A percentile compares a stretch with the other conserved stretches of the same genome.
These are phyloP conservation scores for Sorex araneus DNA, from an alignment of 2,113 vertebrate species.

Conservation along the genomic window DNA sequence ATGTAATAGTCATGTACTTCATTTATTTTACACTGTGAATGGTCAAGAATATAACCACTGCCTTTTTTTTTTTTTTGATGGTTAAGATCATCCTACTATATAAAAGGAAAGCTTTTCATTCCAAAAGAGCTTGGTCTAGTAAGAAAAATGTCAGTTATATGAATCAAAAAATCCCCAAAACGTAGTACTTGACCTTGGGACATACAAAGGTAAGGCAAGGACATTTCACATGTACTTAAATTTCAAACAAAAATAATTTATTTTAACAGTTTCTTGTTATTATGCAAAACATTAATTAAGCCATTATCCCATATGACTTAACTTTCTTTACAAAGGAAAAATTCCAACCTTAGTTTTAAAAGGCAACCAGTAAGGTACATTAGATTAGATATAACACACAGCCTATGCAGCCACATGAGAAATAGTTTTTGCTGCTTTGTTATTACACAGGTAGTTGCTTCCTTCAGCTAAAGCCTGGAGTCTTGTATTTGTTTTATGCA, in stretches of 20 bases:
- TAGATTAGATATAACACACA: slow-evolving; percentile 58
- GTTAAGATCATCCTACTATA: not conserved
- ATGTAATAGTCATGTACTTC: not conserved
- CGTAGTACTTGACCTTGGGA: slow-evolving; percentile 28
- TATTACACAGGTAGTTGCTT: slow-evolving; percentile 92
- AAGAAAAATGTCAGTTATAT: slow-evolving; percentile 17
- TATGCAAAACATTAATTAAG: slow-evolving; percentile 74
- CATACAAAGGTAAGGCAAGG: slow-evolving; percentile 46
- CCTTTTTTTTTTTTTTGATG: not conserved
- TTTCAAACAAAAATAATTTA: slow-evolving; percentile 90
- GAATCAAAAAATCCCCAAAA: slow-evolving; percentile 55
- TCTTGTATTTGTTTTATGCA: slow-evolving; percentile 91
- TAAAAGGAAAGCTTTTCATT: slow-evolving; percentile 7
- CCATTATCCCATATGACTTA: slow-evolving; percentile 53
- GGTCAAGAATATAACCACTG: not conserved
- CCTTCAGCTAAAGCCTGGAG: slow-evolving; percentile 86
- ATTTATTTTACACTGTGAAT: slow-evolving; percentile 34
- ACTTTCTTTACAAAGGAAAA: slow-evolving; percentile 72
- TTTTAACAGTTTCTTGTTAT: slow-evolving; percentile 84
- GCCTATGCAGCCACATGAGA: slow-evolving; percentile 84
- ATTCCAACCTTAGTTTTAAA: slow-evolving; percentile 70
- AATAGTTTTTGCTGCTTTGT: slow-evolving; percentile 85
- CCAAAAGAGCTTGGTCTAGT: slow-evolving; percentile 36
- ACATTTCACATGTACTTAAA: slow-evolving; percentile 64
- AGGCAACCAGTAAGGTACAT: slow-evolving; percentile 77